These are phyloP conservation scores for Darevskia nairensis DNA, from an alignment of 2,797 vertebrate genomes.

Conservation along the genomic window DNA sequence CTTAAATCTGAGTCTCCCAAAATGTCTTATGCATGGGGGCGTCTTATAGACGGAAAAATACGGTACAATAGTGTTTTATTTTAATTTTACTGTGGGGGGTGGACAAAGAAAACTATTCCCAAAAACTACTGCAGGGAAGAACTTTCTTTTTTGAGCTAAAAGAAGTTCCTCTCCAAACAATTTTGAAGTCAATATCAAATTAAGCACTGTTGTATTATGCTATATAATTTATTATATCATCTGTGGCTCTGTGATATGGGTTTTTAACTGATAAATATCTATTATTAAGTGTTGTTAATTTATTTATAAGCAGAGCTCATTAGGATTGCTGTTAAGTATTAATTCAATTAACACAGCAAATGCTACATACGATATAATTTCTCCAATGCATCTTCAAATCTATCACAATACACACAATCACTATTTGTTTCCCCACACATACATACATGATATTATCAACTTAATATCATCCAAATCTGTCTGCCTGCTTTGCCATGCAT, in stretches of 20 bases:
- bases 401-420: background rate
- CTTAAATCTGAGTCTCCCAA: no score
- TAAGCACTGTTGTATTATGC: background rate
- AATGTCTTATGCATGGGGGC: no score
- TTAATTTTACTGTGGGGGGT: no score
- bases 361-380: background rate
- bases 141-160: no score
- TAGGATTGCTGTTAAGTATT: constrained; percentile 2
- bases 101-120: background rate
- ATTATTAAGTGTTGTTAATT: constrained; percentile 26
- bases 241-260: background rate
- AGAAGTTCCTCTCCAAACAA: background rate
- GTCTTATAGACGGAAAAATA: no score
- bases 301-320: constrained; percentile 18
- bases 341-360: constrained; percentile 16
- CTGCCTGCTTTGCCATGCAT: constrained; percentile 50
- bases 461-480: constrained; percentile 45
- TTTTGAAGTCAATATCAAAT: background rate
- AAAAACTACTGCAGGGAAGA: background rate
- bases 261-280: constrained; percentile 17
- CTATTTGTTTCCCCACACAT: background rate
- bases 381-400: background rate
- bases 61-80: background rate
- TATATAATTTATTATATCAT: constrained; percentile 6
- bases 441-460: constrained; percentile 34